These are phyloP conservation scores for Tiphia femorata DNA, from an alignment of 2,888 invertebrate species.

Conservation along the genomic window DNA sequence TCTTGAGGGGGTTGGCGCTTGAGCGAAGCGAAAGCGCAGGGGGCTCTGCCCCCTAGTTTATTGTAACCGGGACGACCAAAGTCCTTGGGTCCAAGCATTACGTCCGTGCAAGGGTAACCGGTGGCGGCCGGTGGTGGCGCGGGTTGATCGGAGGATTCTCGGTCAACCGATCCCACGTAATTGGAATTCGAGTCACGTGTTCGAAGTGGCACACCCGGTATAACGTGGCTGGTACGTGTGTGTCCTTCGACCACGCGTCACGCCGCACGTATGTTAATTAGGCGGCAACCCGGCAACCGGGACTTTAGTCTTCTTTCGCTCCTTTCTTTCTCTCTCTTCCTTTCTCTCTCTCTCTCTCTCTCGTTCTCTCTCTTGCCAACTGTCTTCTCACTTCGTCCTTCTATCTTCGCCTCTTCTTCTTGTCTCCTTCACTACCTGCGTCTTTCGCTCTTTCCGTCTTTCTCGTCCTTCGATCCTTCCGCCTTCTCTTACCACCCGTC, in stretches of 20 bases:
- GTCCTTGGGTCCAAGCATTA: no score
- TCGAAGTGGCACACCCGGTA: conserved; percentile 3
- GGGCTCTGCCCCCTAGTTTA: no score
- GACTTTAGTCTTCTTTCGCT: not conserved
- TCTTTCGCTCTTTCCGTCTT: no score
- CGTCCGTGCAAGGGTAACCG: no score
- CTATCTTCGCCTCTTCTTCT: not conserved
- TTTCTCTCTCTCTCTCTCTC: not conserved
- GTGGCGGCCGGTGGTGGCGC: conserved; percentile 18
- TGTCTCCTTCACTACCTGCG: no score
- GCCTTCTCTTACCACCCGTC: no score
- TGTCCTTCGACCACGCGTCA: conserved; percentile 9
- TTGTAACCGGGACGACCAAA: no score
- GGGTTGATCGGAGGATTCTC: conserved; percentile 23
- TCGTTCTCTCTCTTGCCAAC: not conserved
- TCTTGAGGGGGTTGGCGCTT: no score
- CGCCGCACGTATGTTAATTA: conserved; percentile 20
- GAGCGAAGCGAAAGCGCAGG: no score
- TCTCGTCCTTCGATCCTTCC: no score
- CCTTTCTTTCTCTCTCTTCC: not conserved
- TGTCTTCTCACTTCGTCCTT: no score
- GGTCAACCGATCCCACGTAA: conserved; percentile 33
- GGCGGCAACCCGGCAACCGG: not conserved
- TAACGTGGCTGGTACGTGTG: not conserved
- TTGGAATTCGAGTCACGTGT: conserved; percentile 31